Evolutionary conservation across 35 echinoderm and acorn worm species (phyloP), one percentile per base, ranked within the genome.

Genomic region (Nesometra sesokonis): DNA sequence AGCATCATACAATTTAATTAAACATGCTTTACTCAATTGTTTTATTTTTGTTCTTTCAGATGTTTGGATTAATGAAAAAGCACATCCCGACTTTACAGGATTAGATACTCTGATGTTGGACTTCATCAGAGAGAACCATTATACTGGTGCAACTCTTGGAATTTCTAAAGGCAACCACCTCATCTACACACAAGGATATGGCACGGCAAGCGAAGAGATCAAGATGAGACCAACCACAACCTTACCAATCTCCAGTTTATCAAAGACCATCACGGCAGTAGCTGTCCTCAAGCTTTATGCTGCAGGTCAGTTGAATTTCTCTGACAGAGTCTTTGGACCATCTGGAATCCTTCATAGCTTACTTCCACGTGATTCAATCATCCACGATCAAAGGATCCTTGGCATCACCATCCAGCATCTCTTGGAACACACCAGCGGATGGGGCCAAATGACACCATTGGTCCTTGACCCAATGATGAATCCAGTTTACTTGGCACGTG

Each of bases 221-320:
- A 8, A 80, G 23, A 91, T 99, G 88, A 82, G 85, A 88, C 93
- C 96, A 78, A 86, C 87, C 9, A 90, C 34, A 27, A 77, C 92
- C 23, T 76, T 92, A 83, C 96, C 92, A n/a, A 87, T 87, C 4
- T 99, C 96, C 3, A 99, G 96, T 46, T 82, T 99, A 21, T 99
- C 96, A 77, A 99, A 99, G 86, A 88, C 93, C 31, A 92, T 99
- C 34, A 99, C 96, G 23, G 92, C 96, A 46, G 89, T 94, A 30
- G 90, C 86, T 36, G 77, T 99, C 3, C 35, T 99, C 80, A 99
- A 90, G 84, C 52, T 99, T 36, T 88, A 90, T 32, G 86, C 94
- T 76, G 84, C 87, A 23, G 90, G 88, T 9, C 19, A 84, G 29
- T 46, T 99, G 33, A 43, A 86, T 0, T 85, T 94, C 3, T 67